Evolutionary conservation across 2,113 vertebrate species (phyloP), one percentile per base, ranked within the genome.

Genomic region (Toxotes jaculatrix): DNA sequence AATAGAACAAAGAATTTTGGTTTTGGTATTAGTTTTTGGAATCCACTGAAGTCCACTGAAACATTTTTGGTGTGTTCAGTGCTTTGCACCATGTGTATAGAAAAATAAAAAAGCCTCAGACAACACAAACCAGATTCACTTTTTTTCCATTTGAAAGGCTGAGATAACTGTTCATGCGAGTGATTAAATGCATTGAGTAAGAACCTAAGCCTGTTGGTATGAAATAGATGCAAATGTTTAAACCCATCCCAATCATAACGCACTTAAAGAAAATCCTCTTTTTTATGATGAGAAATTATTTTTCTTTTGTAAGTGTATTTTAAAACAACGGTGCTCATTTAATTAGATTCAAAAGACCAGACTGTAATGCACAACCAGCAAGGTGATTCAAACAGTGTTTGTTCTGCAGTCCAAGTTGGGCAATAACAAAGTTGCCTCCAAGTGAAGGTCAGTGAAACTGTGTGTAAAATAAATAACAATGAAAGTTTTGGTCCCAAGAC

Each of bases 401-500:
- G 67, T 56, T 21, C 27, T 56, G 61, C 4, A 5, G 67, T 59
- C 77, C 27, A 43, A 43, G 51, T 56, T 66, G n/a, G 64, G 16
- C 57, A 3, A 14, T 67, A 47, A 79, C 70, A 66, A 49, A 79
- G 78, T 49, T 14, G 32, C 34, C 40, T 66, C 60, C 16, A 1
- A 51, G 64, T 40, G 73, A 87, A 87, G 85, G 83, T 83, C 83
- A 10, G 67, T 0, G 45, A 71, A 71, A 63, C 9, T 7, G 9
- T 27, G 56, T 27, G 21, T 69, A 63, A 83, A 80, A 80, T 34
- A 75, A 85, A 53, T 21, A 32, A 65, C 70, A 51, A 7, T 40
- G 49, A 70, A 79, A 60, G 56, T 87, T 83, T 68, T 36, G n/a
- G 61, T 83, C 69, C 87, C 76, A 83, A 88, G 77, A 76, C 67